A percentile compares a stretch with the other conserved stretches of the same genome.
phyloP scores from a whole-genome alignment of 2,113 vertebrate species.

The Gambusia holbrooki region DNA sequence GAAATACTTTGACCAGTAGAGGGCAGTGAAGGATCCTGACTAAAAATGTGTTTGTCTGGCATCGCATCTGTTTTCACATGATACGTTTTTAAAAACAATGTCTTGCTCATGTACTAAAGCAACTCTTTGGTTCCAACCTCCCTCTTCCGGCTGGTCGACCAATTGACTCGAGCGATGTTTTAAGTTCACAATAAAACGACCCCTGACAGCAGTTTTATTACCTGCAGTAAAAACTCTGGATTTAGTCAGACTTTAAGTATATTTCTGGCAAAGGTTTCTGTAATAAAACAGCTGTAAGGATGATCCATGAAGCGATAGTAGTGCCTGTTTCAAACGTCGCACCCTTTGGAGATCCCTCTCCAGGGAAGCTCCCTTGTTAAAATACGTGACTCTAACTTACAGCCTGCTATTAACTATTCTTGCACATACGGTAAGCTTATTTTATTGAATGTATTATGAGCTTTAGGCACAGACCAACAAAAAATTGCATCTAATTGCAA shows the following conservation, averaged over 20 bases:
- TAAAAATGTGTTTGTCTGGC: not conserved
- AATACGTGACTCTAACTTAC: not conserved
- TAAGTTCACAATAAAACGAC: slow-evolving; percentile 12
- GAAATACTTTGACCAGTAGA: not conserved
- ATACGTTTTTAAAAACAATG: not conserved
- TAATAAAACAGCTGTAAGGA: not conserved
- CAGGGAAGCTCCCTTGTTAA: not conserved
- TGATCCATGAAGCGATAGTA: not conserved
- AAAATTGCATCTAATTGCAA: no score
- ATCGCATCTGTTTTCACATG: not conserved
- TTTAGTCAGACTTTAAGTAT: slow-evolving; percentile 6
- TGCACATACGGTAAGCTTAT: not conserved
- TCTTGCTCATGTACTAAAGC: not conserved
- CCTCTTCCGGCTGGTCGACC: no score
- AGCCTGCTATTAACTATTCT: not conserved
- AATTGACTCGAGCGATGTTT: not conserved
- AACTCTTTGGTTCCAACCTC: not conserved
- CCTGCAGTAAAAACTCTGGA: not conserved
- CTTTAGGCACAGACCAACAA: no score
- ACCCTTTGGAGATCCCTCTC: no score
- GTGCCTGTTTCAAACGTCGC: not conserved
- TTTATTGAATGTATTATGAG: no score
- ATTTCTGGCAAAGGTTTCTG: not conserved
- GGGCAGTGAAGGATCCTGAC: not conserved
- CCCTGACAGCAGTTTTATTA: slow-evolving; percentile 15